Conservation (phyloP, 2,113 vertebrate species). For the Vidua chalybeata region DNA sequence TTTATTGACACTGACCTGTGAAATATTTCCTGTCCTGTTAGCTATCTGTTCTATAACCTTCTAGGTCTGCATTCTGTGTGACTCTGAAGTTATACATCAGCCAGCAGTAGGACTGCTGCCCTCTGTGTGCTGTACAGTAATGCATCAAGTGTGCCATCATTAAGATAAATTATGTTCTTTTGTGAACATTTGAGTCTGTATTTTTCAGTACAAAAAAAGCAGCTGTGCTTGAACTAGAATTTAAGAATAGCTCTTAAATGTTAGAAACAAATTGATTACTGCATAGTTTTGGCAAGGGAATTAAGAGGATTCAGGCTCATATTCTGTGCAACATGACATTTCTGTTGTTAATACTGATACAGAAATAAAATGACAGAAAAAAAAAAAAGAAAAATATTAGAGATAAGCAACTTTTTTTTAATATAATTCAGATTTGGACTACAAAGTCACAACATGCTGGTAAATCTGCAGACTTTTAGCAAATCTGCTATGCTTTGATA, state of each 20-base stretch:
- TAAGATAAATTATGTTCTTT: slow-evolving; percentile 57
- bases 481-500: neutral
- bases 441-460: neutral
- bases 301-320: neutral
- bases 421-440: neutral
- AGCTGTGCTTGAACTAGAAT: slow-evolving; percentile 25
- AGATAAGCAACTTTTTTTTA: neutral
- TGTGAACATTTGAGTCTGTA: slow-evolving; percentile 1
- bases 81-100: slow-evolving; percentile 51
- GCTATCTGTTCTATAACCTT: slow-evolving; percentile 44
- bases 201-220: slow-evolving; percentile 36
- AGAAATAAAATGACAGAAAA: neutral
- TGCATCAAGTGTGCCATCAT: slow-evolving; percentile 41
- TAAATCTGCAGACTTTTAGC: neutral
- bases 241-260: slow-evolving; percentile 1
- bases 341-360: neutral
- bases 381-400: neutral
- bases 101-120: slow-evolving; percentile 27
- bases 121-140: neutral
- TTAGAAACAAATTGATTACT: slow-evolving; percentile 14
- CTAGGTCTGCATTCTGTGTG: slow-evolving; percentile 11
- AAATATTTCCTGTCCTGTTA: slow-evolving; percentile 26
- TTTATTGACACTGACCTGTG: slow-evolving; percentile 31
- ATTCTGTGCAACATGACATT: neutral
- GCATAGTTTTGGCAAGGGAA: neutral